These are phyloP conservation scores for Calypte anna DNA, from an alignment of 2,113 vertebrate species.

Conservation along the genomic window DNA sequence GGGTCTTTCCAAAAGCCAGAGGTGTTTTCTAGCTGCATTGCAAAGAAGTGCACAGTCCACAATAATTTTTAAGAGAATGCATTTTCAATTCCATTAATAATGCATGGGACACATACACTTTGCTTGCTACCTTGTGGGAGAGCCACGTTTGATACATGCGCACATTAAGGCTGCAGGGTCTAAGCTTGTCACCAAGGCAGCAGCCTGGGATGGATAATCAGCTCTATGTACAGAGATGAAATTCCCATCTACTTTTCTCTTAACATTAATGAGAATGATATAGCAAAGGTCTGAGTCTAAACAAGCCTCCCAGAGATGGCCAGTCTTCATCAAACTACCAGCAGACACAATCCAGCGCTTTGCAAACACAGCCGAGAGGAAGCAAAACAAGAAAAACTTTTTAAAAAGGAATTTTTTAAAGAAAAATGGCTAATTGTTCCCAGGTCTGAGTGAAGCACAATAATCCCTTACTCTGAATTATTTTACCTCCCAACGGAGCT, in stretches of 20 bases:
- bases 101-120: slow-evolving; percentile 45
- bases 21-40: not conserved
- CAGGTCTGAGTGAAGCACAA: not conserved
- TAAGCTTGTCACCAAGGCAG: slow-evolving; percentile 27
- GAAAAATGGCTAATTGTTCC: not conserved
- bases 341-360: not conserved
- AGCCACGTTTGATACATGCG: slow-evolving; percentile 1
- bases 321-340: not conserved
- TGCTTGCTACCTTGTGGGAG: slow-evolving; percentile 40
- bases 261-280: slow-evolving; percentile 6
- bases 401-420: not conserved
- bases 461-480: slow-evolving; percentile 14
- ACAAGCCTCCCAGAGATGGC: not conserved
- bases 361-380: slow-evolving; percentile 12
- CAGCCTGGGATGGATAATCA: slow-evolving; percentile 52
- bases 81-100: slow-evolving; percentile 66
- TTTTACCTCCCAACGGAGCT: slow-evolving; percentile 19
- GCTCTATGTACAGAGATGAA: not conserved
- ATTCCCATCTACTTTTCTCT: not conserved
- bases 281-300: not conserved
- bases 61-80: slow-evolving; percentile 48
- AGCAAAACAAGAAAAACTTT: not conserved
- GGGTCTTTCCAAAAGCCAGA: not conserved
- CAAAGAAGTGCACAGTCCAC: slow-evolving; percentile 12
- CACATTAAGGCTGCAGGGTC: slow-evolving; percentile 19